Base-by-base conservation (phyloP, 1,140 invertebrate species). In the Leucophenga varia region DNA sequence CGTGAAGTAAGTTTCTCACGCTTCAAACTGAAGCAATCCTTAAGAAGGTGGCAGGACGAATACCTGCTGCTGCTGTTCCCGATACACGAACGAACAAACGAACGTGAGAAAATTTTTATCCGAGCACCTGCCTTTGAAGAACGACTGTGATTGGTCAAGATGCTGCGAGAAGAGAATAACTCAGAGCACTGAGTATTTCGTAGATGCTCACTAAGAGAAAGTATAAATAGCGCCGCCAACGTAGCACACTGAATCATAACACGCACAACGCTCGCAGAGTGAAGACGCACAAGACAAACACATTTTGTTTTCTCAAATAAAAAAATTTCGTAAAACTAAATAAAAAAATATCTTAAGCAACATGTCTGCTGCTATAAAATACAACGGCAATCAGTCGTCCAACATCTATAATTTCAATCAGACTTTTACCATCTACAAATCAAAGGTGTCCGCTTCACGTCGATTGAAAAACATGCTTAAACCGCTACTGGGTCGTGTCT, bases 21-120 rank as follows among this genome's bases (percentile, higher is more conserved):
- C 64, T 65, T 57, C 43, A 43, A 20, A 44, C 45, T 46, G 48
- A 46, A 52, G 35, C 35, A 51, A 35, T 22, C 34, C 37, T 21
- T 19, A 3, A 28, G 8, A 49, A 69, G 58, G 53, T 56, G 45
- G 13, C 20, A 31, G 20, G n/a, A 14, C 18, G 22, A 22, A 32
- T 47, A 47, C 45, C 45, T 47, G 45, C 45, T 47, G 45, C 28
- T 40, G 20, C 35, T 40, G 7, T 31, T 32, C 17, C 5, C 14
- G 22, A 32, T n/a, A 19, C 32, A 36, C 32, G n/a, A n/a, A 47
- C 44, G 20, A 28, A 25, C 13, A 25, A 4, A 12, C 25, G 39
- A 69, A 63, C 69, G 59, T 72, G 69, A 63, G 69, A 72, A 72
- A 59, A 48, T 72, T 53, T 50, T 32, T 40, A 48, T 41, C 36